phyloP scores from a whole-genome alignment of 2,113 vertebrate species.

The Hypomesus transpacificus region DNA sequence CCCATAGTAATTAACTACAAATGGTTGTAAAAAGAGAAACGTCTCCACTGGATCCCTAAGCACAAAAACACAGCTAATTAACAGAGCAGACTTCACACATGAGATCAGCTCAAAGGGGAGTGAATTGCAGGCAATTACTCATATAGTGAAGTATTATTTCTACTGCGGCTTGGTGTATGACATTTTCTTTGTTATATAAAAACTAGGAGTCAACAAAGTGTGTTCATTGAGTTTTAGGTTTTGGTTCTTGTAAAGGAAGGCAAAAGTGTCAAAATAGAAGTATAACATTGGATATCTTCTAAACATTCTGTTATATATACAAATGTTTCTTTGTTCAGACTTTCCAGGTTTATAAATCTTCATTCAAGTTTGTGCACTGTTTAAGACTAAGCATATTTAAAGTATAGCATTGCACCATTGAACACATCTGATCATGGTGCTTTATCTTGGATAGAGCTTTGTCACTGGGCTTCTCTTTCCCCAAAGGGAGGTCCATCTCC shows the following conservation, averaged over 20 bases:
- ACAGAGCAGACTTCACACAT: conserved; percentile 70
- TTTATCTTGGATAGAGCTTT: conserved; percentile 50
- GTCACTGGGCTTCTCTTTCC: conserved; percentile 66
- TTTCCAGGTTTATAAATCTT: no score
- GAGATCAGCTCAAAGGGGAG: conserved; percentile 72
- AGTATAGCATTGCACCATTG: no score
- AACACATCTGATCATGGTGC: no score
- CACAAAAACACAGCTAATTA: conserved; percentile 74
- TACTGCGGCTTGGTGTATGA: no score
- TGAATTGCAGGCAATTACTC: conserved; percentile 70
- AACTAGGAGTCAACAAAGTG: not conserved
- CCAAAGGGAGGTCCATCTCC: conserved; percentile 21
- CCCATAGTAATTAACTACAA: conserved; percentile 73
- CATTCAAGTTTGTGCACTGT: no score
- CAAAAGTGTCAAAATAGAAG: no score
- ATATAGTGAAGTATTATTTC: conserved; percentile 35
- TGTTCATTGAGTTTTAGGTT: not conserved
- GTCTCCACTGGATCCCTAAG: conserved; percentile 70
- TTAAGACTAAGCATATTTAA: no score
- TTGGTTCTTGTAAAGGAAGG: no score
- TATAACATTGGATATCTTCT: no score
- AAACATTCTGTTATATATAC: no score
- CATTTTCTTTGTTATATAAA: no score
- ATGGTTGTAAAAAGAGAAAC: conserved; percentile 59
- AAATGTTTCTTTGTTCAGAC: no score